These are phyloP conservation scores for Pseudoatta argentina DNA, from an alignment of 1,140 invertebrate genomes.

Conservation along the genomic window DNA sequence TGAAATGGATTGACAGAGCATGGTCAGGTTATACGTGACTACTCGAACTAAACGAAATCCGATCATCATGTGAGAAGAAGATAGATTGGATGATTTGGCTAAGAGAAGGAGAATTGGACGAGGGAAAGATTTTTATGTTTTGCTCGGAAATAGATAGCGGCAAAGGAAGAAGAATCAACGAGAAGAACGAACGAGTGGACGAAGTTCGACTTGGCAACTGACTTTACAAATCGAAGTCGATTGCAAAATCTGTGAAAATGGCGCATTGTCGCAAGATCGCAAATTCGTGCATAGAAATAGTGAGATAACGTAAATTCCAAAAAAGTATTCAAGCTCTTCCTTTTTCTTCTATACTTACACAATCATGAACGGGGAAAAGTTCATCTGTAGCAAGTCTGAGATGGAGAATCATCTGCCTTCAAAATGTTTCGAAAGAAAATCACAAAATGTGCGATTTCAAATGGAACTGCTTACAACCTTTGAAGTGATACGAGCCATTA, in stretches of 20 bases:
- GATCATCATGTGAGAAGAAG: conserved; percentile 78
- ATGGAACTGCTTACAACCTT: conserved; percentile 9
- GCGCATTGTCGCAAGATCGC: conserved; percentile 6
- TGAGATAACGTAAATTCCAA: conserved; percentile 31
- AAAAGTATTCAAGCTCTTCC: background rate
- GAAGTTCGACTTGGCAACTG: conserved; percentile 31
- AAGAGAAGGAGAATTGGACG: background rate
- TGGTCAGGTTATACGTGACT: conserved; percentile 54
- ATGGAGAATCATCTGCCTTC: background rate
- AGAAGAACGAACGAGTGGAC: background rate
- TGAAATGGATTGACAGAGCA: conserved; percentile 69
- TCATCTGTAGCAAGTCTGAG: background rate
- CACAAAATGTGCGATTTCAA: conserved; percentile 15
- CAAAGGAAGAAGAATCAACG: background rate
- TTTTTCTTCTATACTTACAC: background rate
- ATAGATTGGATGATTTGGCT: conserved; percentile 77
- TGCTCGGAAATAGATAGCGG: conserved; percentile 8
- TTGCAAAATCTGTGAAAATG: conserved; percentile 42
- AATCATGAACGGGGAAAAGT: conserved; percentile 13
- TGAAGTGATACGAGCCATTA: conserved; percentile 30
- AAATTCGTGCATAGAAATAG: conserved; percentile 29
- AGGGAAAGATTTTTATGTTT: background rate
- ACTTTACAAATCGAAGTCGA: conserved; percentile 51
- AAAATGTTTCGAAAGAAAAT: conserved; percentile 12
- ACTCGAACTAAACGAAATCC: conserved; percentile 79